Evolutionary conservation across 2,888 invertebrate genomes (phyloP), one percentile per base, ranked within the genome.

Genomic region (Drosophila tripunctata): DNA sequence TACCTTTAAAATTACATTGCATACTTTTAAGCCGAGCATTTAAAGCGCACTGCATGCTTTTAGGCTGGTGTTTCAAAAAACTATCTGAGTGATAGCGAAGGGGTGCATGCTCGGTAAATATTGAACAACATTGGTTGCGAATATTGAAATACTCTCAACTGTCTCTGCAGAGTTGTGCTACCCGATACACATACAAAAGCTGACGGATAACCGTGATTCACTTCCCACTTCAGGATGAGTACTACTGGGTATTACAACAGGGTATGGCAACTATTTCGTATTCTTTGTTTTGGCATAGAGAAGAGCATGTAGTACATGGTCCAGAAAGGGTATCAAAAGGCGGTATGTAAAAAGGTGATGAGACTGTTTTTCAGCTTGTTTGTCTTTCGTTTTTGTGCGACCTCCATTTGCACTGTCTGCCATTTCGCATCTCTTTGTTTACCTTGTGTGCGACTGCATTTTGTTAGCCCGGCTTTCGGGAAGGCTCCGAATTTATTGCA

Each of bases 91-190:
- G 27, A 6, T 41, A n/a, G 22, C 14, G 19, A 14, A 17, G 35
- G 36, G 8, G 21, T 31, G 50, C 27, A 12, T 33, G 19, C 35
- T 48, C 17, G 17, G 51, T 68, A 82, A 82, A 87, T 84, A 82
- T 82, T 84, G 78, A 72, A 61, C 72, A 78, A 66, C 81, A 87
- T 70, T 70, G 65, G 78, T 47, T 62, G 62, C 64, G 83, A 85
- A 83, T 83, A 87, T 82, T 78, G 79, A 87, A 83, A 78, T 72
- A 62, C 69, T 69, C 66, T 65, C 43, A 43, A 19, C 43, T 27
- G 19, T n/a, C 22, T 14, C 15, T n/a, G 27, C 27, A 14, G 27
- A 8, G 12, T 17, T 5, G 15, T 38, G 15, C 24, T 7, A 48
- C 15, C 44, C 10, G 24, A 52, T 14, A 36, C 41, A 27, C 43